Evolutionary conservation across 2,113 vertebrate genomes (phyloP).

Genomic region (Falco punctatus): DNA sequence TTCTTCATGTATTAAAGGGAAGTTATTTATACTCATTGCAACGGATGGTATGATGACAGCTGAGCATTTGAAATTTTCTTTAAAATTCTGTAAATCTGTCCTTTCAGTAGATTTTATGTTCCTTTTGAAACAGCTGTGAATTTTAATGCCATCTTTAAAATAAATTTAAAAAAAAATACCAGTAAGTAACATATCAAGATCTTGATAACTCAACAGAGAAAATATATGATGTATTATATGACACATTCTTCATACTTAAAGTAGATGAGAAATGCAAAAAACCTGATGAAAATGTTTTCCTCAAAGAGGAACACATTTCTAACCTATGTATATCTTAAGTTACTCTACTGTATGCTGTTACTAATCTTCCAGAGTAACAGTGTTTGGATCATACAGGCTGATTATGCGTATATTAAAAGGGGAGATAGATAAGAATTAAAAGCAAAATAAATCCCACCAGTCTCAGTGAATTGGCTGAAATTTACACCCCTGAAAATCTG

Average conservation of each 20-base stretch:
- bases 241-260: slow-evolving; percentile 40
- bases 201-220: slow-evolving; percentile 53
- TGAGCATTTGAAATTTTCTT: slow-evolving; percentile 70
- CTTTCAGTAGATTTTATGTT: slow-evolving; percentile 67
- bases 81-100: slow-evolving; percentile 74
- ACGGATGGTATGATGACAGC: slow-evolving; percentile 69
- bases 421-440: neutral
- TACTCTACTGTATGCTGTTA: neutral
- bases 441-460: neutral
- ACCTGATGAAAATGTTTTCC: slow-evolving; percentile 1
- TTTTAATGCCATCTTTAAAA: slow-evolving; percentile 68
- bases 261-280: slow-evolving; percentile 27
- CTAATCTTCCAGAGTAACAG: neutral
- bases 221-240: slow-evolving; percentile 33
- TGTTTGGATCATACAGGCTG: neutral
- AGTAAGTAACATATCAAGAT: slow-evolving; percentile 27
- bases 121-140: slow-evolving; percentile 68
- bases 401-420: neutral
- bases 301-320: neutral
- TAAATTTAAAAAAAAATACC: slow-evolving; percentile 9
- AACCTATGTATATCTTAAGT: neutral
- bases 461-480: neutral
- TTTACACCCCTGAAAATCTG: neutral
- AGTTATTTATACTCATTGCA: slow-evolving; percentile 73
- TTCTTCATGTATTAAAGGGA: slow-evolving; percentile 68